Percentiles rank a stretch among this genome's conserved stretches.
Evolutionary conservation across 1,140 invertebrate genomes (phyloP).

Genomic region (Micrasema longulum): DNA sequence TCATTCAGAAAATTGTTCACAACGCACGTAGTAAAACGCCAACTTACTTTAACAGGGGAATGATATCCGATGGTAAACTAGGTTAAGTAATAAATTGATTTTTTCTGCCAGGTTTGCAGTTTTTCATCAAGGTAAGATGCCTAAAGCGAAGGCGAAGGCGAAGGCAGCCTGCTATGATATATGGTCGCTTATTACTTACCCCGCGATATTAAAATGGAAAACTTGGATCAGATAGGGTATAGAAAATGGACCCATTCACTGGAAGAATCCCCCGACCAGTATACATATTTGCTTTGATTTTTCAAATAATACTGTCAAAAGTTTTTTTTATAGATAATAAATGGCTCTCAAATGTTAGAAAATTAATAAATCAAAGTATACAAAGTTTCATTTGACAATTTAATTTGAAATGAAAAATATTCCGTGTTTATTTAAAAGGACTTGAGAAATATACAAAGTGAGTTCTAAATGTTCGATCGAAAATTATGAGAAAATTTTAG

Average conservation of each 20-base stretch:
- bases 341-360: constrained; percentile 10
- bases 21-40: constrained; percentile 29
- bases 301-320: constrained; percentile 37
- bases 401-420: too few species aligned
- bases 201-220: constrained; percentile 54
- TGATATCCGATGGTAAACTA: constrained; percentile 55
- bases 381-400: too few species aligned
- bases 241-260: constrained; percentile 21
- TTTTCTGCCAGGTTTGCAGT: constrained; percentile 53
- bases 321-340: constrained; percentile 6
- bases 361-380: too few species aligned
- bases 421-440: too few species aligned
- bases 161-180: constrained; percentile 44
- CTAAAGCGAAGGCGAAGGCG: not conserved
- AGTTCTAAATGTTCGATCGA: too few species aligned
- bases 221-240: constrained; percentile 32
- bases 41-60: constrained; percentile 34
- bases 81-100: constrained; percentile 55
- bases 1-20: constrained; percentile 36
- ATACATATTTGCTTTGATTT: constrained; percentile 24
- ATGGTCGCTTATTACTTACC: constrained; percentile 51
- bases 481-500: too few species aligned
- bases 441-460: too few species aligned
- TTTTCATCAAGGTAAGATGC: constrained; percentile 46
- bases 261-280: constrained; percentile 12